These are phyloP conservation scores for Pyrocephalus nanus DNA, from an alignment of 2,797 vertebrate genomes.

Conservation along the genomic window DNA sequence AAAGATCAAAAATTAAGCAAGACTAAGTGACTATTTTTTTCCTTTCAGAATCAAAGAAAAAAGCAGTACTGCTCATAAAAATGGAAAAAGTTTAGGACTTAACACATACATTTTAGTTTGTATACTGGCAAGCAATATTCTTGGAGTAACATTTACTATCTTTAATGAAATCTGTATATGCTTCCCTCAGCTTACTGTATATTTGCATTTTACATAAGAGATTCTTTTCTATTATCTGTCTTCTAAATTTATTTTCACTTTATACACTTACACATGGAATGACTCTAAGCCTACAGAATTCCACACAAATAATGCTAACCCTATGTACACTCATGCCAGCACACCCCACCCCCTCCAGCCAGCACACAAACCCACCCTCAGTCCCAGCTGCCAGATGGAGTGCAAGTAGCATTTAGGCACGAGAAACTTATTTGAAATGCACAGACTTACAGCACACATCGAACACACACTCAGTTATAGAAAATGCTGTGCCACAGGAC, in stretches of 20 bases:
- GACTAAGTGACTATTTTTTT: neutral
- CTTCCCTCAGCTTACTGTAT: neutral
- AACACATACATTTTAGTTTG: neutral
- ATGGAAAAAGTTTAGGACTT: neutral
- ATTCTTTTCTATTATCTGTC: neutral
- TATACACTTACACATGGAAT: neutral
- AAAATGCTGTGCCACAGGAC: neutral
- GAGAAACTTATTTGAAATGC: neutral
- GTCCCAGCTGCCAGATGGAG: neutral
- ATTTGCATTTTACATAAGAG: neutral
- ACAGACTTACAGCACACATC: neutral
- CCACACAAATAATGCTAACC: neutral
- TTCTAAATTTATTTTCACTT: neutral
- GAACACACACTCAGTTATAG: neutral
- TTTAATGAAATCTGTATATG: neutral
- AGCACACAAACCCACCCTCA: neutral
- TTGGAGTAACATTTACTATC: neutral
- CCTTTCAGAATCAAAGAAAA: neutral
- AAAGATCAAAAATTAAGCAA: neutral
- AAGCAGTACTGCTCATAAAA: neutral
- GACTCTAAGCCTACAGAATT: neutral
- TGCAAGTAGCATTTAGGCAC: neutral
- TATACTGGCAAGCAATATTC: neutral
- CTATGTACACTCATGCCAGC: neutral
- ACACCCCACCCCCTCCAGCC: neutral